Conservation (phyloP, 1,140 invertebrate genomes). For the Zaprionus lachaisei region DNA sequence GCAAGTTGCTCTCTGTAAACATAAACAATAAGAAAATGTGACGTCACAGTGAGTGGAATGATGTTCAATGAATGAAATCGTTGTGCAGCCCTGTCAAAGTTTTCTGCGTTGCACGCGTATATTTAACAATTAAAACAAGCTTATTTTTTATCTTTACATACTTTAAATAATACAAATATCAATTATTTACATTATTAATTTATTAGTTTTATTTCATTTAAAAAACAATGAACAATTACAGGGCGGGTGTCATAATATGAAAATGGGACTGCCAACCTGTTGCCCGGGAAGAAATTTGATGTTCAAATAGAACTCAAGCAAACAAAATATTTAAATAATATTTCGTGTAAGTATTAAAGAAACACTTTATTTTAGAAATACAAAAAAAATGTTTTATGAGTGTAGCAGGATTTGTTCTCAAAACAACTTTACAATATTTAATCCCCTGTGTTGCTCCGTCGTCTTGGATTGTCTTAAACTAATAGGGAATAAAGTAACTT, state of each 20-base stretch:
- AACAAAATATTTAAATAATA: neutral
- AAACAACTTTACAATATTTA: slow-evolving; percentile 27
- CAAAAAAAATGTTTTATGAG: neutral
- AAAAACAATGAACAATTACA: neutral
- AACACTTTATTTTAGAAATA: slow-evolving; percentile 9
- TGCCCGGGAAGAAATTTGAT: neutral
- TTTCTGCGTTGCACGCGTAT: too few relatives aligned
- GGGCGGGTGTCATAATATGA: neutral
- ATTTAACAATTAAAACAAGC: neutral
- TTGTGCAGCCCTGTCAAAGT: slow-evolving; percentile 1
- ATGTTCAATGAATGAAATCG: neutral
- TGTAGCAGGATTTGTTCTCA: slow-evolving; percentile 6
- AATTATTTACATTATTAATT: too few relatives aligned
- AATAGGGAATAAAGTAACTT: slow-evolving; percentile 61
- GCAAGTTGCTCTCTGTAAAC: slow-evolving; percentile 16
- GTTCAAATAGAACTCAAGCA: neutral
- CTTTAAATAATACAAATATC: too few relatives aligned
- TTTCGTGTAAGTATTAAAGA: too few relatives aligned
- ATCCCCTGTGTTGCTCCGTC: neutral
- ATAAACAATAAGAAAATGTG: slow-evolving; percentile 3
- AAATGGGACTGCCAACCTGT: slow-evolving; percentile 22
- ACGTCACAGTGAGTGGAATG: slow-evolving; percentile 12
- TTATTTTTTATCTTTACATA: neutral
- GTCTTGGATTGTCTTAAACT: slow-evolving; percentile 13
- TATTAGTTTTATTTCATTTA: too few relatives aligned